These are phyloP conservation scores for Calameuta filiformis DNA, from an alignment of 2,888 invertebrate genomes.

Conservation along the genomic window DNA sequence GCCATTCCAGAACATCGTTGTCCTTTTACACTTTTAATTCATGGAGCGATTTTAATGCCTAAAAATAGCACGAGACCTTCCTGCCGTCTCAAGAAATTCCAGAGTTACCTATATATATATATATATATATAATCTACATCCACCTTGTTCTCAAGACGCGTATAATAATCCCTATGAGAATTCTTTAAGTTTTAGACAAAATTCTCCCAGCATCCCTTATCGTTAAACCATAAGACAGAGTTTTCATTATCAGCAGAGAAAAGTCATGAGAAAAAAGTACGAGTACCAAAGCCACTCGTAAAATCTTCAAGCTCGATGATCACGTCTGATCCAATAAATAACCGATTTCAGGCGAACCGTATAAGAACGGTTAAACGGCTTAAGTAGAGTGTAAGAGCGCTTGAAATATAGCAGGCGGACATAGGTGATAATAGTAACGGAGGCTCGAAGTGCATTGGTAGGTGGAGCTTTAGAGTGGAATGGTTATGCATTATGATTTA, in stretches of 20 bases:
- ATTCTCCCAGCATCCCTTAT: no score
- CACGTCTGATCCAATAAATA: no score
- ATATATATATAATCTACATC: no score
- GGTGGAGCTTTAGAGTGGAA: constrained; percentile 46
- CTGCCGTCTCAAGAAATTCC: constrained; percentile 28
- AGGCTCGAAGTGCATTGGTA: constrained; percentile 30
- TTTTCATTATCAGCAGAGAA: no score
- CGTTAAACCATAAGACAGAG: no score
- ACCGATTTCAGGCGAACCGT: background rate
- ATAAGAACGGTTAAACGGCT: background rate
- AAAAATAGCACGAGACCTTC: constrained; percentile 54
- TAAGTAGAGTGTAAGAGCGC: background rate
- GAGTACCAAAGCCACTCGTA: no score
- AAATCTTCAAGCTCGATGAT: no score
- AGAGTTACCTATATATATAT: no score
- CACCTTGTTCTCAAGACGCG: no score
- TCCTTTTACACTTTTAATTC: constrained; percentile 59
- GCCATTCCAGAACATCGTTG: constrained; percentile 19
- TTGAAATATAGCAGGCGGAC: background rate
- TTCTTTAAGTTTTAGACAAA: no score
- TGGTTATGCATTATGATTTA: constrained; percentile 55
- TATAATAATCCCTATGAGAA: no score
- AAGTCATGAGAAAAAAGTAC: no score
- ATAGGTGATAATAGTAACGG: constrained; percentile 39
- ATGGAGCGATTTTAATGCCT: constrained; percentile 61